Conservation (phyloP, 2,113 vertebrate genomes). For the Perognathus longimembris region DNA sequence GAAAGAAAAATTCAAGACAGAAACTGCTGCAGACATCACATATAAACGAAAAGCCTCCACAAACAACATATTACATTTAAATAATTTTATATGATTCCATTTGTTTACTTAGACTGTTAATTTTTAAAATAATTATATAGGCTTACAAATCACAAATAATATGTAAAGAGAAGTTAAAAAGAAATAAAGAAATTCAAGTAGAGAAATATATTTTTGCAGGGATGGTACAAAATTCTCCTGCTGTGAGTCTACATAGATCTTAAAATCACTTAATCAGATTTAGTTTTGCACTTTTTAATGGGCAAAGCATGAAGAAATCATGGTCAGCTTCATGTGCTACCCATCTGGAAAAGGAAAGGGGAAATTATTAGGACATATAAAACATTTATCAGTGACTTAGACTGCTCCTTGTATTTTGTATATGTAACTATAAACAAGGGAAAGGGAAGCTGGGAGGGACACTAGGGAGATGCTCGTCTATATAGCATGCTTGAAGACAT, state of each 20-base stretch:
- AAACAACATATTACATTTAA: neutral
- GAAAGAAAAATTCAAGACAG: conserved; percentile 1
- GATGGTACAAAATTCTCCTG: neutral
- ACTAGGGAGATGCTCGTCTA: neutral
- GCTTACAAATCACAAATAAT: neutral
- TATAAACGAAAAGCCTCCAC: conserved; percentile 11
- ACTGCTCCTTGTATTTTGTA: neutral
- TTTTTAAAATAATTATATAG: neutral
- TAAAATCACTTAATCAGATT: neutral
- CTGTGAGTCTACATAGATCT: neutral
- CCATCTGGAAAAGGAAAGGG: neutral
- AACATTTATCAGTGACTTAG: neutral
- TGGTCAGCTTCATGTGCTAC: neutral
- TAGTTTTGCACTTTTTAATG: neutral
- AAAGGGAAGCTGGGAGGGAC: neutral
- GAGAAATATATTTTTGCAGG: neutral
- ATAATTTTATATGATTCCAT: neutral
- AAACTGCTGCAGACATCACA: neutral
- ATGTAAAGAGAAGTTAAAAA: neutral
- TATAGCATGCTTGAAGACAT: too few relatives aligned
- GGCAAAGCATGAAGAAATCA: neutral
- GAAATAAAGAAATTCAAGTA: neutral
- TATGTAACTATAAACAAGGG: neutral
- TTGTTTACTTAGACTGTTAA: neutral
- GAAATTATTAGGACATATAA: neutral